phyloP scores from a whole-genome alignment of 2,113 vertebrate species.

The Elephantulus edwardii region DNA sequence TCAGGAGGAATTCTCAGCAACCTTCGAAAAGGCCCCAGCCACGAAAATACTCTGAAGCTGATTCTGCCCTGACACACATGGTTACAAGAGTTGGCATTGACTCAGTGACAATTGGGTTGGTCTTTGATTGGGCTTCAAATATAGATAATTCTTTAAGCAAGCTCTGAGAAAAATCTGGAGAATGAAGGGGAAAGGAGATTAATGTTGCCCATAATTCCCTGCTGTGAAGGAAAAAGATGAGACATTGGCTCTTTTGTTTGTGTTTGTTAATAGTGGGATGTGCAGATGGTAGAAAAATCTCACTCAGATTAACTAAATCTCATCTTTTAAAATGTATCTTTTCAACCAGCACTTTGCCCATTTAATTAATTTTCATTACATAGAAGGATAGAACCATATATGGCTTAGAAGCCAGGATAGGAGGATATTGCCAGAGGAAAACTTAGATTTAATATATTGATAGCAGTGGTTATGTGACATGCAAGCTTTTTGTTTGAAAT shows the following conservation, averaged over 20 bases:
- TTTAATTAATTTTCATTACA: neutral
- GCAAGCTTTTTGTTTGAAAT: too few species aligned
- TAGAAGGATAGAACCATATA: neutral
- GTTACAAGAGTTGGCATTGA: too few species aligned
- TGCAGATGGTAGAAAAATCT: neutral
- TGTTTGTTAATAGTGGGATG: neutral
- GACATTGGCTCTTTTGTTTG: neutral
- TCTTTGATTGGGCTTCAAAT: neutral
- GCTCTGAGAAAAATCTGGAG: neutral
- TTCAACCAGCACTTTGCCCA: neutral
- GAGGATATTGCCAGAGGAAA: slow-evolving; percentile 20
- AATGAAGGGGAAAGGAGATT: neutral
- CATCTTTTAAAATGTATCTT: neutral
- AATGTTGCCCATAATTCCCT: neutral
- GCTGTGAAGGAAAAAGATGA: neutral
- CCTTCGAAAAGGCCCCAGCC: neutral
- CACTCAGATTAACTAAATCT: neutral
- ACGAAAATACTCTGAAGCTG: neutral
- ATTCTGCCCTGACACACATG: neutral
- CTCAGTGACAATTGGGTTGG: neutral
- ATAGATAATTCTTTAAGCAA: neutral
- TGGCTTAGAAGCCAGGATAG: slow-evolving; percentile 26
- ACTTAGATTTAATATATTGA: neutral
- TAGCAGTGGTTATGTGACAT: neutral
- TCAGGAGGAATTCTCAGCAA: neutral